These are phyloP conservation scores for Agrotis segetum DNA, from an alignment of 2,888 invertebrate species.

Conservation along the genomic window DNA sequence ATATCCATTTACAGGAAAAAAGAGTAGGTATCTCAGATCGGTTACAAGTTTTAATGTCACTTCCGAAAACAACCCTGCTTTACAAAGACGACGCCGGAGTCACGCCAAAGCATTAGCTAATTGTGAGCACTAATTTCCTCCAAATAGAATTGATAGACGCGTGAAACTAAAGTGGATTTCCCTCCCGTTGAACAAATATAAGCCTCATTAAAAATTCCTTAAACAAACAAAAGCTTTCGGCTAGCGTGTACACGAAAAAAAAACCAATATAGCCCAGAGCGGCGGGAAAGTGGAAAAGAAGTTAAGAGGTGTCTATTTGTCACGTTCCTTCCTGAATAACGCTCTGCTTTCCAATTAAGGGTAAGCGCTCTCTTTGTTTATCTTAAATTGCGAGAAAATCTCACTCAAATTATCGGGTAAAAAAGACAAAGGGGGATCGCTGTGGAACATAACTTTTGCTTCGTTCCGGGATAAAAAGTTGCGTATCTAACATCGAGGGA, in stretches of 20 bases:
- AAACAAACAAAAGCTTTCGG: slow-evolving; percentile 87
- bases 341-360: slow-evolving; percentile 91
- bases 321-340: slow-evolving; percentile 90
- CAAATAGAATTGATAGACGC: slow-evolving; percentile 53
- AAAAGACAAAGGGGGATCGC: slow-evolving; percentile 87
- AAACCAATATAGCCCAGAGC: slow-evolving; percentile 88
- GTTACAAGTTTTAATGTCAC: not conserved
- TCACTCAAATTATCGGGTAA: slow-evolving; percentile 91
- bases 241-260: slow-evolving; percentile 85
- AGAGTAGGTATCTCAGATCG: not conserved
- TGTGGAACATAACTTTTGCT: slow-evolving; percentile 88
- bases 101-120: slow-evolving; percentile 13
- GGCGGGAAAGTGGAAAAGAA: slow-evolving; percentile 89
- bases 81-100: not conserved
- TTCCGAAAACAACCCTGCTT: not conserved
- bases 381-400: slow-evolving; percentile 91
- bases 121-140: slow-evolving; percentile 37
- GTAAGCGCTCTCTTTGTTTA: slow-evolving; percentile 91
- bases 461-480: slow-evolving; percentile 87
- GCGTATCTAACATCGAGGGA: slow-evolving; percentile 84
- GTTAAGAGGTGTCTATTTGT: slow-evolving; percentile 91
- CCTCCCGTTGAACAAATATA: slow-evolving; percentile 67
- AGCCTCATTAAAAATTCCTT: slow-evolving; percentile 85
- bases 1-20: not conserved
- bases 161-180: slow-evolving; percentile 63